Evolutionary conservation across 2,888 invertebrate species (phyloP).

Genomic region (Andrena haemorrhoa): DNA sequence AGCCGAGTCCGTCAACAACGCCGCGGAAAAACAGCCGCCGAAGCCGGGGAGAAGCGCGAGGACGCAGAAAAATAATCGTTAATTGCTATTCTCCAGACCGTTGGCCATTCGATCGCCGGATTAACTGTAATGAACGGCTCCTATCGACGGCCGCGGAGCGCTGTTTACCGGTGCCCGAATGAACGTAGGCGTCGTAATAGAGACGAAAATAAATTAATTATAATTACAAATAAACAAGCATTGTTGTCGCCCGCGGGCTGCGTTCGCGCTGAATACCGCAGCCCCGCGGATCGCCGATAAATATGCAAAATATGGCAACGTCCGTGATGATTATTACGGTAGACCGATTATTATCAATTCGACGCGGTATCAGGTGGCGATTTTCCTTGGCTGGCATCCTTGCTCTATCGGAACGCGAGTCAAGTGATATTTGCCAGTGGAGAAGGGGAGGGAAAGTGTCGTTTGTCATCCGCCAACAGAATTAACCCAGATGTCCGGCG

Average conservation of each 20-base stretch:
- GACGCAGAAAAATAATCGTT: slow-evolving; percentile 58
- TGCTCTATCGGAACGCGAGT: not conserved
- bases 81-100: slow-evolving; percentile 53
- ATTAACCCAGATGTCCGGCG: too few species aligned
- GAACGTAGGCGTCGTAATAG: slow-evolving; percentile 2
- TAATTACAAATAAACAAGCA: slow-evolving; percentile 35
- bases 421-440: not conserved
- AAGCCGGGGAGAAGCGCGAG: not conserved
- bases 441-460: not conserved
- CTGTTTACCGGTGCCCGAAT: slow-evolving; percentile 11
- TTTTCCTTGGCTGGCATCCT: not conserved
- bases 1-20: slow-evolving; percentile 57
- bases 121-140: slow-evolving; percentile 55
- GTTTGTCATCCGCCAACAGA: not conserved
- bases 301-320: slow-evolving; percentile 17
- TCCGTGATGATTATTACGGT: slow-evolving; percentile 10
- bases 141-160: slow-evolving; percentile 14
- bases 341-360: slow-evolving; percentile 9
- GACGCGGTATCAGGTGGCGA: not conserved
- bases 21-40: slow-evolving; percentile 23
- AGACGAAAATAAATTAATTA: slow-evolving; percentile 44
- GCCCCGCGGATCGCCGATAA: slow-evolving; percentile 5
- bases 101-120: slow-evolving; percentile 42
- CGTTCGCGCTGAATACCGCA: not conserved
- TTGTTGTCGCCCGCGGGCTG: slow-evolving; percentile 11